phyloP scores from a whole-genome alignment of 2,797 vertebrate genomes.

The Pangasius mekongensis region DNA sequence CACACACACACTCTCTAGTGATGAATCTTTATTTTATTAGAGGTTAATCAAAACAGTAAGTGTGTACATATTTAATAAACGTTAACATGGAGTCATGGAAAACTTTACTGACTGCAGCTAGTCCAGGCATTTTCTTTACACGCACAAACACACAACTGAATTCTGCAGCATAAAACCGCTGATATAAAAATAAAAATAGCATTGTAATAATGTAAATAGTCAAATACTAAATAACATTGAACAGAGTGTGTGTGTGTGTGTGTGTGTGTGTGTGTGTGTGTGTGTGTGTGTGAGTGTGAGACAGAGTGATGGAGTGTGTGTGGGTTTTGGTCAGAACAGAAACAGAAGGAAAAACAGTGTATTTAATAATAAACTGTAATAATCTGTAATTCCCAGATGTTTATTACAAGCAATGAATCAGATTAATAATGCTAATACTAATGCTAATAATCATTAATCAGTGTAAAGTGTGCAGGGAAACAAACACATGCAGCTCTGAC shows the following conservation, averaged over 20 bases:
- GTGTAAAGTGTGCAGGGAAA: not conserved
- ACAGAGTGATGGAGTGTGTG: not conserved
- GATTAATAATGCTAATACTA: not conserved
- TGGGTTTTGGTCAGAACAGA: not conserved
- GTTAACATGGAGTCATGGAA: not conserved
- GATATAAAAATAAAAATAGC: not conserved
- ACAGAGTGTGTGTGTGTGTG: not conserved
- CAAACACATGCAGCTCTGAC: not conserved
- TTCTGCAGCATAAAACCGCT: not conserved
- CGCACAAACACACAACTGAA: not conserved
- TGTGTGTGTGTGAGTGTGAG: not conserved
- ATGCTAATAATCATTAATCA: not conserved
- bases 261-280: not conserved
- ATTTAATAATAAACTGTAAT: not conserved
- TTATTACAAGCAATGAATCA: not conserved
- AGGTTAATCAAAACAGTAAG: not conserved
- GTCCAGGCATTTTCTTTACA: not conserved
- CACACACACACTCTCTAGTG: not conserved
- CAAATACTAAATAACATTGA: not conserved
- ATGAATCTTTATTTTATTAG: constrained; percentile 8
- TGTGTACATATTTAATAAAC: not conserved
- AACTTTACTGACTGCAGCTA: not conserved
- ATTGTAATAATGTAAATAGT: not conserved
- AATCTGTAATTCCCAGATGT: not conserved
- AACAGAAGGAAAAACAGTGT: not conserved